A percentile compares a stretch with the other conserved stretches of the same genome.
Evolutionary conservation across 2,113 vertebrate genomes (phyloP).

Genomic region (Phodopus roborovskii): DNA sequence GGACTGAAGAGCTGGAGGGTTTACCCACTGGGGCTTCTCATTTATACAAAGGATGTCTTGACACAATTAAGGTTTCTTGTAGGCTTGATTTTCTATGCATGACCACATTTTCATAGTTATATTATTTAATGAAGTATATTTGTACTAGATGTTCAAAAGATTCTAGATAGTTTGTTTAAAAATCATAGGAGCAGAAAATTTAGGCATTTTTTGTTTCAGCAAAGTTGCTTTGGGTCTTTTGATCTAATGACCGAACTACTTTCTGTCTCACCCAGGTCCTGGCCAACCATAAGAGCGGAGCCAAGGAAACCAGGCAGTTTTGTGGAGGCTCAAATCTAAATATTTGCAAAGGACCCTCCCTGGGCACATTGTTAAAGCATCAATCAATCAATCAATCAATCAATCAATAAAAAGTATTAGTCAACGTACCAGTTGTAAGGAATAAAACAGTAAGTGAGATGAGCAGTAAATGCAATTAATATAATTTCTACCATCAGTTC

Average conservation of each 20-base stretch:
- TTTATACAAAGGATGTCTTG: background rate
- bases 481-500: slow-evolving; percentile 44
- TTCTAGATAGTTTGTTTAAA: background rate
- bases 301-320: background rate
- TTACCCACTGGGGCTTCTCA: background rate
- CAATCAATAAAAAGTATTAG: background rate
- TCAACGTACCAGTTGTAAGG: background rate
- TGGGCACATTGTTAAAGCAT: background rate
- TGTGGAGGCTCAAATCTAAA: background rate
- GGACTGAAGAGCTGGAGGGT: background rate
- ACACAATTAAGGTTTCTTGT: background rate
- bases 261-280: background rate
- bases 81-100: background rate
- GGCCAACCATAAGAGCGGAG: background rate
- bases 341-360: background rate
- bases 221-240: background rate
- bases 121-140: slow-evolving; percentile 36
- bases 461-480: background rate
- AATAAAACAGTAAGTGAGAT: background rate
- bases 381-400: background rate
- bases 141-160: slow-evolving; percentile 5
- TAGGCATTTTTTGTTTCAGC: background rate
- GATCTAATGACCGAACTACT: background rate
- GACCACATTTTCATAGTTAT: background rate
- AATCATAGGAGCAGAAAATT: background rate